Conservation (phyloP, 2,888 invertebrate genomes). For the Capitulum mitella region DNA sequence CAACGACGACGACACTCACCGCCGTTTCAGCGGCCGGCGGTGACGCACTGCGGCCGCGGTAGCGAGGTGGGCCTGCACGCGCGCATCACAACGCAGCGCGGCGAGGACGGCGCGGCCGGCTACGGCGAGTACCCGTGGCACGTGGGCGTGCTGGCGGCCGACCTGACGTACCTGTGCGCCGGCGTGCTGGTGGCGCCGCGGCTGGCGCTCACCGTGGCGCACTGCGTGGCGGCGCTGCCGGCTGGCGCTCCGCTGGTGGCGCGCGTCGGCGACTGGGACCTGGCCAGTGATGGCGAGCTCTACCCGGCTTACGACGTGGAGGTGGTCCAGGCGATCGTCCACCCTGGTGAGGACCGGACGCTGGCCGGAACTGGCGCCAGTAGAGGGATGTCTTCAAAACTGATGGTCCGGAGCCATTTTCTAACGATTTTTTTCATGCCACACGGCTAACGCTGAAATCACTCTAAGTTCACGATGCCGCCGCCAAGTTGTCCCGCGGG, state of each 20-base stretch:
- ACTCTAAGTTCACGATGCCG: no score
- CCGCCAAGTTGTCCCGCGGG: no score
- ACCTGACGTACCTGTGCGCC: constrained; percentile 28
- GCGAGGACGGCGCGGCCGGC: constrained; percentile 9
- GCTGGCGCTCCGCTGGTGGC: constrained; percentile 21
- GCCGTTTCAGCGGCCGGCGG: not conserved
- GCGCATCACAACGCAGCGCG: not conserved
- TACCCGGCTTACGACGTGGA: constrained; percentile 29
- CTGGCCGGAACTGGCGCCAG: no score
- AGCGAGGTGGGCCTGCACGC: not conserved
- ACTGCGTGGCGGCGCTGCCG: constrained; percentile 27
- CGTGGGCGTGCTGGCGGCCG: constrained; percentile 27
- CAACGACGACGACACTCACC: no score
- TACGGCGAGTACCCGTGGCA: constrained; percentile 31
- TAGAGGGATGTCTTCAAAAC: no score
- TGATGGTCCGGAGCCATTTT: no score
- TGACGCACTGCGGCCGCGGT: not conserved
- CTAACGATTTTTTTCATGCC: no score
- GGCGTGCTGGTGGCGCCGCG: constrained; percentile 29
- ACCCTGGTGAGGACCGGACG: constrained; percentile 8
- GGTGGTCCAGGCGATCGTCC: not conserved
- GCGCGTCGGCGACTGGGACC: constrained; percentile 30
- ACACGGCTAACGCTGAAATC: no score
- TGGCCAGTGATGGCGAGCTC: constrained; percentile 15
- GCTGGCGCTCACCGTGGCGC: constrained; percentile 28